Evolutionary conservation across 2,113 vertebrate species (phyloP).

Genomic region (Etheostoma cragini): DNA sequence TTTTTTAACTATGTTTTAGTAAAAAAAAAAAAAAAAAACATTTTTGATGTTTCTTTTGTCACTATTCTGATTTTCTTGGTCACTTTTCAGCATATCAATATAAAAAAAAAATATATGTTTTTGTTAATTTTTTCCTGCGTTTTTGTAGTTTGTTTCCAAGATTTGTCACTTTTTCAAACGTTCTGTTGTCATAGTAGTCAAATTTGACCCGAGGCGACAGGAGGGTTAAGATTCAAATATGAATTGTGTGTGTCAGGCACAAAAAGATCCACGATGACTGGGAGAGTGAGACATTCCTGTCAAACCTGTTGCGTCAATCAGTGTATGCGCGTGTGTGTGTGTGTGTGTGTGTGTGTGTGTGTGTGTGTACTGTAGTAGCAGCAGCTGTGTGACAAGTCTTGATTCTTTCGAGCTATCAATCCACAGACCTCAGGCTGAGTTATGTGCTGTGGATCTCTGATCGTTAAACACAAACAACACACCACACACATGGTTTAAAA

Average conservation of each 20-base stretch:
- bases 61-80: too few relatives aligned
- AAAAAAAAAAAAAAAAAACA: too few relatives aligned
- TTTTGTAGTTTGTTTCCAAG: too few relatives aligned
- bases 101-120: too few relatives aligned
- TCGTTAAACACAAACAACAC: not conserved
- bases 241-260: not conserved
- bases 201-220: too few relatives aligned
- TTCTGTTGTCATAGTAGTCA: too few relatives aligned
- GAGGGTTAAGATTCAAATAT: not conserved
- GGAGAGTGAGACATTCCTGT: conserved; percentile 30
- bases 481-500: not conserved
- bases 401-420: conserved; percentile 4
- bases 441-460: not conserved
- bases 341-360: not conserved
- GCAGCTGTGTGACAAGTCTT: not conserved
- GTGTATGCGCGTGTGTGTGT: not conserved
- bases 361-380: not conserved
- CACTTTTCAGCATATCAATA: too few relatives aligned
- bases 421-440: not conserved
- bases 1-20: too few relatives aligned
- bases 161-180: too few relatives aligned
- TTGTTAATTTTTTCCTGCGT: too few relatives aligned
- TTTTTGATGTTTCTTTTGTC: too few relatives aligned
- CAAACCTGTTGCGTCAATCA: conserved; percentile 16
- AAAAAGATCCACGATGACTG: not conserved